A percentile compares a stretch with the other conserved stretches of the same genome.
phyloP scores from a whole-genome alignment of 2,888 invertebrate genomes.

The Eudemis profundana region DNA sequence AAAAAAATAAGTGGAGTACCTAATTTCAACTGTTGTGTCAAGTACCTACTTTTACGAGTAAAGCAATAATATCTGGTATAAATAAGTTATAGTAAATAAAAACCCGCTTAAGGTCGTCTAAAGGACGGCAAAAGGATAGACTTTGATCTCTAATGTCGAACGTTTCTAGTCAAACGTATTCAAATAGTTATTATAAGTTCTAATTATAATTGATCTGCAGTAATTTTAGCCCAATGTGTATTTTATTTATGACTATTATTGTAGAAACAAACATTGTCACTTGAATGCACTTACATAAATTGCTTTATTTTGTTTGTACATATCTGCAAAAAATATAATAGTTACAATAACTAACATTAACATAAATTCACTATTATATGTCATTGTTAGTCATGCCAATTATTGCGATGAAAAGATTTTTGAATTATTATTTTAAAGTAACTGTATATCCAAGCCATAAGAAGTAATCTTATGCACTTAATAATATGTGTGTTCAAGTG shows the following conservation, averaged over 20 bases:
- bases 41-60: too few species aligned
- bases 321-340: too few species aligned
- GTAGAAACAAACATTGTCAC: constrained; percentile 49
- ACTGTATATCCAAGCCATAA: not conserved
- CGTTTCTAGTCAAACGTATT: constrained; percentile 80
- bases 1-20: not conserved
- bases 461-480: not conserved
- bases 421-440: not conserved
- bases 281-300: constrained; percentile 53
- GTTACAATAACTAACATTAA: too few species aligned
- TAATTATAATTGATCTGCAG: constrained; percentile 60
- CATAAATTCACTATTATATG: too few species aligned
- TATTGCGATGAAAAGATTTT: not conserved
- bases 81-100: constrained; percentile 6
- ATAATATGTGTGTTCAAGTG: constrained; percentile 43
- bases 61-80: constrained; percentile 22
- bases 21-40: not conserved
- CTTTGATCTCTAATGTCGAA: constrained; percentile 74
- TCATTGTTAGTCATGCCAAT: too few species aligned
- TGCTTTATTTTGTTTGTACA: too few species aligned
- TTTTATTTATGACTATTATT: constrained; percentile 57
- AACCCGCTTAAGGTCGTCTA: constrained; percentile 18
- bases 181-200: constrained; percentile 59
- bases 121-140: constrained; percentile 19
- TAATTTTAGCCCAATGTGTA: constrained; percentile 54